Percentiles rank a stretch among this genome's conserved stretches.
Conservation (phyloP, 2,888 invertebrate species). For the Deilephila elpenor region DNA sequence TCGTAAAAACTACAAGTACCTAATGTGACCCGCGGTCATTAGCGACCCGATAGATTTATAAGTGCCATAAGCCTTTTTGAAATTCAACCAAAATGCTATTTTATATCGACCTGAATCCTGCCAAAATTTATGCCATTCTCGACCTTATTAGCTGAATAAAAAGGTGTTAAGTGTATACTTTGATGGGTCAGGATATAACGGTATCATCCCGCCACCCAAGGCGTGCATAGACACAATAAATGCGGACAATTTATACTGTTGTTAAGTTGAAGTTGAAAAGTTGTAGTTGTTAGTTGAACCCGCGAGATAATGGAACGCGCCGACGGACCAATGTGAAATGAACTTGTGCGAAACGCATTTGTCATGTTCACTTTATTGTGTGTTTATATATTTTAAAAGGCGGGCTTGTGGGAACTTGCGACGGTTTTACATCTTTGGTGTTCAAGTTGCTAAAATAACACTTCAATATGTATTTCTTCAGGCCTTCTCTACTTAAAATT, state of each 20-base stretch:
- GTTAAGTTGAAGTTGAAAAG: conserved; percentile 77
- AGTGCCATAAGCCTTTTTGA: conserved; percentile 74
- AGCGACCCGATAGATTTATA: conserved; percentile 77
- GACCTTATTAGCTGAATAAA: background rate
- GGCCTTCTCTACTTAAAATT: too few relatives aligned
- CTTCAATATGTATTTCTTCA: too few relatives aligned
- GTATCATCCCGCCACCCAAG: conserved; percentile 70
- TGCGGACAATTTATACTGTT: conserved; percentile 77
- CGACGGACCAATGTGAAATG: conserved; percentile 25
- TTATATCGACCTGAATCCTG: background rate
- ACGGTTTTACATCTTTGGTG: background rate
- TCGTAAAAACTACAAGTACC: conserved; percentile 26
- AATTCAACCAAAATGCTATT: conserved; percentile 41
- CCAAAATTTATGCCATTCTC: background rate
- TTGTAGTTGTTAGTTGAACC: conserved; percentile 63
- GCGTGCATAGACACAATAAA: conserved; percentile 74
- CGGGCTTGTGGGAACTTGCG: background rate
- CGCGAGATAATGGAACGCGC: conserved; percentile 28
- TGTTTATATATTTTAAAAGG: conserved; percentile 20
- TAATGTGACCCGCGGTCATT: conserved; percentile 65
- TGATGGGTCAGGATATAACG: background rate
- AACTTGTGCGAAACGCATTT: conserved; percentile 24
- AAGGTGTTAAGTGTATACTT: background rate
- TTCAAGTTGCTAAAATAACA: too few relatives aligned
- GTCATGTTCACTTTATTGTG: conserved; percentile 19